Percentiles rank a stretch among this genome's conserved stretches.
Conservation (phyloP, 2,797 vertebrate genomes). For the Microtus californicus region DNA sequence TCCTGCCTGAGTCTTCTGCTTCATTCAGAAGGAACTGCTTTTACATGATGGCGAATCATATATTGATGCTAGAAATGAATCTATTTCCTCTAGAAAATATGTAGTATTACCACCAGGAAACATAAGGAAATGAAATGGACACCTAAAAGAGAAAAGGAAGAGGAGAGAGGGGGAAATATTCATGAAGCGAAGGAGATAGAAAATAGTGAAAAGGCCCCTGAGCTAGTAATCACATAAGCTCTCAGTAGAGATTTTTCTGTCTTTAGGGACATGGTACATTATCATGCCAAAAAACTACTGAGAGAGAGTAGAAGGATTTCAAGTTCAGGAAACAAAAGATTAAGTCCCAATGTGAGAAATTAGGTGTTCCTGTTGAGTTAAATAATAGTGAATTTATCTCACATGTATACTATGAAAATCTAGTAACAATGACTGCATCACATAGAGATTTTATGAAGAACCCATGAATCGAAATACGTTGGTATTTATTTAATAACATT, state of each 20-base stretch:
- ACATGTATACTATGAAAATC: not conserved
- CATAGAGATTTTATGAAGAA: not conserved
- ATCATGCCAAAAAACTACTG: not conserved
- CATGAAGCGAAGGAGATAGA: not conserved
- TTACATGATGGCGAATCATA: not conserved
- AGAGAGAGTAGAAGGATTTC: not conserved
- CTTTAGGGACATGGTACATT: not conserved
- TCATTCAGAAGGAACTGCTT: not conserved
- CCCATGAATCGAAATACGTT: not conserved
- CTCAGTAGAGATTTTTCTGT: not conserved
- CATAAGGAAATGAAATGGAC: not conserved
- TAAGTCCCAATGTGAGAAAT: not conserved
- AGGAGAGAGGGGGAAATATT: not conserved
- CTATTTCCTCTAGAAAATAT: conserved; percentile 14
- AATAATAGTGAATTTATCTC: not conserved
- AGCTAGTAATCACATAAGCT: not conserved
- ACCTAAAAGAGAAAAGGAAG: not conserved
- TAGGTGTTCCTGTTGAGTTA: not conserved
- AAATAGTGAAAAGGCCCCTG: not conserved
- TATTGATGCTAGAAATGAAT: not conserved
- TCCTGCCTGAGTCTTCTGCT: not conserved
- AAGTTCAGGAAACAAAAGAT: not conserved
- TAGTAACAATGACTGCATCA: not conserved
- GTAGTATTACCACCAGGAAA: not conserved
- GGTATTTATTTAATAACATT: not conserved